phyloP scores from a whole-genome alignment of 2,797 vertebrate species.

The Prunella strophiata region DNA sequence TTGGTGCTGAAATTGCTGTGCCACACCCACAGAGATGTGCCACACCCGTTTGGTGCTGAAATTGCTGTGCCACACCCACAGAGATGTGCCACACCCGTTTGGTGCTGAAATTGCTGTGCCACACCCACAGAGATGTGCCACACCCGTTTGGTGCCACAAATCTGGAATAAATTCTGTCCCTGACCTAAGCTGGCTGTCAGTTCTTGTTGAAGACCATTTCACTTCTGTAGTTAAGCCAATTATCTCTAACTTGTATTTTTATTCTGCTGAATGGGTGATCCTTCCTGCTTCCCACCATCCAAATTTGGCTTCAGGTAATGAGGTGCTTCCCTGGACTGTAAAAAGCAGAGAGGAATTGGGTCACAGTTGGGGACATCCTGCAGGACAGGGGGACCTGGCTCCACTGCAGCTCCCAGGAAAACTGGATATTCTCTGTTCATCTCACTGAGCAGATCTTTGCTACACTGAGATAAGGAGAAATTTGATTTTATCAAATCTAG shows the following conservation, averaged over 20 bases:
- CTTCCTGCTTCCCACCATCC: neutral
- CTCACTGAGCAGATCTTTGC: neutral
- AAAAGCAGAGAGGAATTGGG: neutral
- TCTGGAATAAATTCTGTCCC: neutral
- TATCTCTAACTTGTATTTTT: neutral
- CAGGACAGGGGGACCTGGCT: neutral
- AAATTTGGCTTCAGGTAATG: neutral
- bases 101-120: neutral
- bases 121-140: fast-evolving
- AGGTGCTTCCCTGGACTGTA: neutral
- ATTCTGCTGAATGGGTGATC: neutral
- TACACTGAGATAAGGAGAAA: neutral
- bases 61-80: neutral
- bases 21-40: neutral
- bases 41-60: neutral
- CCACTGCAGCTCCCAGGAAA: neutral
- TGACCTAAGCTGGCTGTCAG: neutral
- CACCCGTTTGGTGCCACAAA: no score
- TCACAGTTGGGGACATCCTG: neutral
- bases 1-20: neutral
- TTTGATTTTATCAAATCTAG: neutral
- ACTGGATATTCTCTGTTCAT: neutral
- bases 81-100: fast-evolving
- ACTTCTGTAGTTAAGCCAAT: neutral
- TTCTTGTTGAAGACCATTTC: neutral